A percentile compares a stretch with the other conserved stretches of the same genome.
phyloP scores from a whole-genome alignment of 2,888 invertebrate genomes.

The Phymatocera aterrima region DNA sequence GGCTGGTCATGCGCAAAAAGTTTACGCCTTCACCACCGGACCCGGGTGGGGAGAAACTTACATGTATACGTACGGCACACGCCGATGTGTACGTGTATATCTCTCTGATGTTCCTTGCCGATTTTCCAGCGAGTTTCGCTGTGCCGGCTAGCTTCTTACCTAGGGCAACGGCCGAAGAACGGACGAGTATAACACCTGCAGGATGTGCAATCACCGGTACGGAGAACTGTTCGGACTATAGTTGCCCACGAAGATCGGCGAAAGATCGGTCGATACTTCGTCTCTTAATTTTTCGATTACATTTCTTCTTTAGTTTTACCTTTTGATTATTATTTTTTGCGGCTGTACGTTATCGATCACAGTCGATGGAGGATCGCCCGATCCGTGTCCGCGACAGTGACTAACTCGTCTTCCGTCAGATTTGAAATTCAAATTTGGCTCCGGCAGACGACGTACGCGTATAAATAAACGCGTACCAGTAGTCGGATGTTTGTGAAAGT shows the following conservation, averaged over 20 bases:
- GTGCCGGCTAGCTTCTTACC: constrained; percentile 31
- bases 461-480: background rate
- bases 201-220: constrained; percentile 29
- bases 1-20: constrained; percentile 11
- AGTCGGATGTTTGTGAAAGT: background rate
- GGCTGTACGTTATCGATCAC: background rate
- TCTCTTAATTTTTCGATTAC: background rate
- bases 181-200: constrained; percentile 32
- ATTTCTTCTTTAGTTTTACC: background rate
- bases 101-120: constrained; percentile 32
- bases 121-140: constrained; percentile 33
- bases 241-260: background rate
- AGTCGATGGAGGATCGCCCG: background rate
- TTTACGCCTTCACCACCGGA: constrained; percentile 32
- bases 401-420: constrained; percentile 27
- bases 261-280: background rate
- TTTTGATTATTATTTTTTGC: background rate
- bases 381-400: constrained; percentile 22
- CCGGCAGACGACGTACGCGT: constrained; percentile 19
- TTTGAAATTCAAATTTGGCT: constrained; percentile 33
- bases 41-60: background rate
- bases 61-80: background rate
- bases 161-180: constrained; percentile 37
- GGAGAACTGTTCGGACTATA: background rate
- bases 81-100: constrained; percentile 4